phyloP scores from a whole-genome alignment of 2,113 vertebrate genomes.

The Scolopax mira region DNA sequence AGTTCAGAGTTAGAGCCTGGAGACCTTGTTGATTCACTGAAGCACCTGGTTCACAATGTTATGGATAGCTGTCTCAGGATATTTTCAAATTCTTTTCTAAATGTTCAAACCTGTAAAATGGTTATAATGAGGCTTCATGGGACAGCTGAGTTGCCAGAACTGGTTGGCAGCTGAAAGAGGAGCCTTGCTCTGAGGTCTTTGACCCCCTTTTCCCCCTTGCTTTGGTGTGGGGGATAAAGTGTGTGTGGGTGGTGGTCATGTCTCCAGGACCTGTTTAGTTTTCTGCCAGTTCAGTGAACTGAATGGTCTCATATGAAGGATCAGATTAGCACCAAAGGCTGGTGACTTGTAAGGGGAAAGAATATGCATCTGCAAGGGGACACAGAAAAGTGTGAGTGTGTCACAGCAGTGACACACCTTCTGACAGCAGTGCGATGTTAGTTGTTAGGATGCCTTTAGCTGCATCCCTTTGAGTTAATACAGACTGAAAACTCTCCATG shows the following conservation, averaged over 20 bases:
- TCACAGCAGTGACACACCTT: too few relatives aligned
- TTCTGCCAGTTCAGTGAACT: background rate
- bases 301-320: background rate
- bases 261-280: background rate
- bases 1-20: background rate
- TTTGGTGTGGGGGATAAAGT: background rate
- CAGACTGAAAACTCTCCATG: background rate
- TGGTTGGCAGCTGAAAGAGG: background rate
- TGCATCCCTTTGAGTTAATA: background rate
- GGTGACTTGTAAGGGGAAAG: background rate
- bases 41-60: background rate
- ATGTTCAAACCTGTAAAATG: background rate
- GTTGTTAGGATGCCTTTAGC: background rate
- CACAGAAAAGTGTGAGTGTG: background rate
- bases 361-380: background rate
- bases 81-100: background rate
- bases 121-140: background rate
- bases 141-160: background rate
- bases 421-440: background rate
- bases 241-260: accelerated
- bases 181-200: background rate
- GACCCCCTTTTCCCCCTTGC: background rate
- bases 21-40: background rate
- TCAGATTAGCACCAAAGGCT: background rate
- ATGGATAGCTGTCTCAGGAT: background rate